Base-by-base conservation (phyloP, 2,113 vertebrate species). In the Lepidothrix coronata region DNA sequence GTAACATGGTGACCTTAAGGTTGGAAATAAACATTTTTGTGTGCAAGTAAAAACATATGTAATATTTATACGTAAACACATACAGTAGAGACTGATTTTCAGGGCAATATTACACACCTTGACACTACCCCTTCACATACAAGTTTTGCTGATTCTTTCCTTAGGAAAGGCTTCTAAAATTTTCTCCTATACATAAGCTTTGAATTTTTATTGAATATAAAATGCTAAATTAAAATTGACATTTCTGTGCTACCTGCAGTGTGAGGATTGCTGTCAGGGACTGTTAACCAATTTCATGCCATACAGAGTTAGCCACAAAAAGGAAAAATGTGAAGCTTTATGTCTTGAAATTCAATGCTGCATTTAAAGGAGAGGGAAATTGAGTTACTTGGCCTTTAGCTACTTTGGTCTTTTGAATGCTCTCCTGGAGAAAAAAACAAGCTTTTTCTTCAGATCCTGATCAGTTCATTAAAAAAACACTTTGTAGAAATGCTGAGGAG, bases 201-300 rank as follows among this genome's bases (percentile, higher is more conserved):
- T 80, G 79, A 78, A 80, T 88, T 90, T 89, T 73, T 93, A 87
- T 86, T 93, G 71, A 67, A 37, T 76, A 70, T 79, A 75, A 28
- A 91, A 63, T 39, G 12, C 25, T 85, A 76, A 83, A 95, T 90
- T 82, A 85, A 91, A 89, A 93, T 51, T 62, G 87, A 94, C 55
- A 44, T 88, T 92, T 96, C 73, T 95, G 49, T 93, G 82, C 79
- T 65, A 77, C 74, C 73, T 96, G 78, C 30, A 77, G 41, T 68
- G 14, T 75, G 73, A 81, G 12, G n/a, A 39, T 66, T 77, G 44
- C 79, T 91, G 67, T 61, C 63, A 74, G 79, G 21, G 86, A 13
- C 39, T 63, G 55, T 95, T 94, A 95, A 91, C 72, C 33, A 67
- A 21, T 80, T 70, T 84, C 77, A 63, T 83, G 63, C 90, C 77